These are phyloP conservation scores for Typhlomys cinereus DNA, from an alignment of 2,113 vertebrate genomes.

Conservation along the genomic window DNA sequence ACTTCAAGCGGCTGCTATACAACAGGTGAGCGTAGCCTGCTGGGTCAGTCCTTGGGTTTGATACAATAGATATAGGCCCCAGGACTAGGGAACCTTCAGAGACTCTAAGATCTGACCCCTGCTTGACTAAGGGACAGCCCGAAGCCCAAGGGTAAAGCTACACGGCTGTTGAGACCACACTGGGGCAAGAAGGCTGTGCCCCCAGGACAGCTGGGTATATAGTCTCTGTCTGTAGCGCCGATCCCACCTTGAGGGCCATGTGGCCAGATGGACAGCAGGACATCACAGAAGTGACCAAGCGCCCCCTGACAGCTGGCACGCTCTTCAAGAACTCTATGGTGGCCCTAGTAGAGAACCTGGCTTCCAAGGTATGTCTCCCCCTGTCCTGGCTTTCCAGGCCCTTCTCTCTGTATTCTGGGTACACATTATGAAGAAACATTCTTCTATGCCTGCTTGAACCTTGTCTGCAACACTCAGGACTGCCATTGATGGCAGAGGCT, in stretches of 20 bases:
- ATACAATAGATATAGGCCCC: no score
- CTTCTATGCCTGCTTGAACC: neutral
- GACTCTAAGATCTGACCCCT: neutral
- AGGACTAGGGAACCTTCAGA: neutral
- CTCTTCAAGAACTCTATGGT: constrained; percentile 98
- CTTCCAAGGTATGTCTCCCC: constrained; percentile 89
- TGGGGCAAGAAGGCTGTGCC: neutral
- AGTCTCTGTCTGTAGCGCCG: constrained; percentile 79
- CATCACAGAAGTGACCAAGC: constrained; percentile 96
- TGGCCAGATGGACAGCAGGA: constrained; percentile 95
- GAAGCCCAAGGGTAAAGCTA: neutral
- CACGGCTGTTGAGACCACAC: neutral
- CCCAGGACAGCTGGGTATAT: neutral
- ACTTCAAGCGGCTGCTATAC: constrained; percentile 95
- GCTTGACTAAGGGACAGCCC: neutral
- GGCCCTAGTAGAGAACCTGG: constrained; percentile 93
- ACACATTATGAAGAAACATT: neutral
- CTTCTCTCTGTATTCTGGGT: neutral
- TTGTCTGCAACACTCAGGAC: no score
- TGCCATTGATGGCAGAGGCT: neutral
- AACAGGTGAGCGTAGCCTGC: constrained; percentile 87
- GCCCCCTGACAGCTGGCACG: constrained; percentile 91
- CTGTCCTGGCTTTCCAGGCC: neutral
- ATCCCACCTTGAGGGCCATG: constrained; percentile 91
- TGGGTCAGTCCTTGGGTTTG: neutral